Evolutionary conservation across 1,140 invertebrate genomes (phyloP), one percentile per base, ranked within the genome.

Genomic region (Brachionus calyciflorus): DNA sequence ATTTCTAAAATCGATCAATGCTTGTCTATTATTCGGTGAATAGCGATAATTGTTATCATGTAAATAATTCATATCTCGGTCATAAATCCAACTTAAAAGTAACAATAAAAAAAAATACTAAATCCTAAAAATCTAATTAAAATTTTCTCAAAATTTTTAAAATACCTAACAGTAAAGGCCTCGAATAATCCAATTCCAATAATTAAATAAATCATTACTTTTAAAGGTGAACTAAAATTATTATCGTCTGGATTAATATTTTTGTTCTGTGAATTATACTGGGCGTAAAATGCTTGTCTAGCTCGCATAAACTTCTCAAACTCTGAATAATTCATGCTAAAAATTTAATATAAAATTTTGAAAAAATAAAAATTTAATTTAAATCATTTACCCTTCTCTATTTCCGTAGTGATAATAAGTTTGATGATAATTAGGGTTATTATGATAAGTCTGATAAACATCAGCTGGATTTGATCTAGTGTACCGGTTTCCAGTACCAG

Each of bases 21-120:
- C 60, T 26, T 65, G 60, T 10, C 37, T 14, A 26, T 65, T 65
- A 6, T 44, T 1, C 9, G 60, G 60, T n/a, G 60, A 65, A 37
- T 65, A 65, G 6, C 24, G 17, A 65, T 65, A 44, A 24, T 41
- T 65, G 40, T 65, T 14, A 14, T 65, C 40, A 12, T 65, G 17
- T 21, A 65, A 44, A 44, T 65, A 28, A 44, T 44, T 65, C n/a
- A 65, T 65, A 14, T 65, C 60, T 65, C 60, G 37, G n/a, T 65
- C 60, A 44, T 65, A 65, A 21, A 65, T 65, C 60, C 60, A 65
- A 21, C 60, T 63, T 37, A 37, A 63, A 37, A 10, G 7, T 28
- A 55, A 26, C 14, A 28, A 10, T 30, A 30, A 55, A 28, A 10
- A 55, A 55, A 55, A 28, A 28, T 3, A 55, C 12, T 10, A 28